Percentiles rank a stretch among this genome's conserved stretches.
Conservation (phyloP, 2,113 vertebrate genomes). For the Embiotoca jacksoni region DNA sequence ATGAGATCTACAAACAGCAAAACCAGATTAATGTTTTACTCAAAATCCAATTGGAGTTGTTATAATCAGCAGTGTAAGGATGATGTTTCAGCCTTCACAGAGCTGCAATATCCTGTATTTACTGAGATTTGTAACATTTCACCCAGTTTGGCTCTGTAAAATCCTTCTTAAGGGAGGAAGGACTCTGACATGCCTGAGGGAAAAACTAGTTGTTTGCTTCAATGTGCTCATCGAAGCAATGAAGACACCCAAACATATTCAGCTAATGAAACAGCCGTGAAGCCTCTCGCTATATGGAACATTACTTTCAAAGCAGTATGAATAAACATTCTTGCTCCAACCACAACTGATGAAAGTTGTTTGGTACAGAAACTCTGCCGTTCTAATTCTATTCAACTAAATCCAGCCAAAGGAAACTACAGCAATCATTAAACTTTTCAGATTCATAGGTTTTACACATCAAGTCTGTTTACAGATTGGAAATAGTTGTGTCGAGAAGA, state of each 20-base stretch:
- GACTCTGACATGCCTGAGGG: slow-evolving; percentile 44
- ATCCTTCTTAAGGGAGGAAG: slow-evolving; percentile 40
- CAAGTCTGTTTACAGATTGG: neutral
- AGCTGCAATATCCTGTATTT: slow-evolving; percentile 37
- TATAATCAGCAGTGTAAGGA: slow-evolving; percentile 37
- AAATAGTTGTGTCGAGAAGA: too few relatives aligned
- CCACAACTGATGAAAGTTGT: neutral
- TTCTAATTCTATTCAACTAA: slow-evolving; percentile 7
- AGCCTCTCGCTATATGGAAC: slow-evolving; percentile 37
- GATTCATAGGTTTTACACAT: slow-evolving; percentile 1
- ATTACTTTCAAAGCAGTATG: slow-evolving; percentile 42
- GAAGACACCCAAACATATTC: slow-evolving; percentile 55
- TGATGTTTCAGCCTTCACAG: slow-evolving; percentile 41
- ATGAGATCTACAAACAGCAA: slow-evolving; percentile 27
- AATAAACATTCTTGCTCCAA: slow-evolving; percentile 45
- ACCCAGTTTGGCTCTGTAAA: slow-evolving; percentile 32
- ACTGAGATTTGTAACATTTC: slow-evolving; percentile 32
- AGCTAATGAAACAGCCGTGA: slow-evolving; percentile 58
- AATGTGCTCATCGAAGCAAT: slow-evolving; percentile 48
- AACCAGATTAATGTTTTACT: slow-evolving; percentile 61
- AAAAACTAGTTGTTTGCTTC: slow-evolving; percentile 41
- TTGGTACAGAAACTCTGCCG: slow-evolving; percentile 8
- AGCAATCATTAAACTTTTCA: neutral
- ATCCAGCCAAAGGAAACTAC: slow-evolving; percentile 1
- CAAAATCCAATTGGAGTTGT: slow-evolving; percentile 51